Base-by-base conservation (phyloP, 2,113 vertebrate species). In the Spermophilus dauricus region DNA sequence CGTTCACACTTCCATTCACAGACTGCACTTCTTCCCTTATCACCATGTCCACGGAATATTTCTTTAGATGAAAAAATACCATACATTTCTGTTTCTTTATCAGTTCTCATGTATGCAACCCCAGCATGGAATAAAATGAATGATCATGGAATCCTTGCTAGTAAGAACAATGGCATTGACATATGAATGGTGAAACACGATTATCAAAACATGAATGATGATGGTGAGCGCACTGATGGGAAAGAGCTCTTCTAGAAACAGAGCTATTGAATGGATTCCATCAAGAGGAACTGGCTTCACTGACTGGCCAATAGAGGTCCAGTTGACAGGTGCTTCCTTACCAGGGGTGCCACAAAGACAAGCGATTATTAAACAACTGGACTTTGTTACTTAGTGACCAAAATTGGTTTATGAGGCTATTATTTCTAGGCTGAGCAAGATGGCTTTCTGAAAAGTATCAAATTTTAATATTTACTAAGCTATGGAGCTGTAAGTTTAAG, bases 361-460 rank as follows among this genome's bases (percentile, higher is more conserved):
- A 94, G 86, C 37, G 32, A 28, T 86, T 72, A 75, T 83, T 80
- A 80, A 84, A 95, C 76, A 84, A 93, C 65, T 42, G 18, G 72
- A 96, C 34, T 48, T 51, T 78, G n/a, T 94, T 89, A 89, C 42
- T 69, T 67, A 78, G 45, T 86, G 93, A 92, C 53, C 65, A 69
- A 82, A 89, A 78, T 37, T 86, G 61, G 91, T 80, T 89, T 14
- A n/a, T 45, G 69, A 72, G 78, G 53, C 73, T 96, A 30, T 78
- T 91, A 58, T 22, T 58, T 95, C 87, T 82, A 95, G 32, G 69
- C 65, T 95, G 53, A 93, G 34, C 67, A 91, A 65, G 51, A 81
- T 53, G 89, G 73, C 45, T 97, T 83, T 92, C 84, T 42, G 17
- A 96, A 95, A 84, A 95, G 67, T 20, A 86, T n/a, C 16, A 86